A percentile compares a stretch with the other conserved stretches of the same genome.
Conservation (phyloP, 2,797 vertebrate species). For the Gallirallus australis region DNA sequence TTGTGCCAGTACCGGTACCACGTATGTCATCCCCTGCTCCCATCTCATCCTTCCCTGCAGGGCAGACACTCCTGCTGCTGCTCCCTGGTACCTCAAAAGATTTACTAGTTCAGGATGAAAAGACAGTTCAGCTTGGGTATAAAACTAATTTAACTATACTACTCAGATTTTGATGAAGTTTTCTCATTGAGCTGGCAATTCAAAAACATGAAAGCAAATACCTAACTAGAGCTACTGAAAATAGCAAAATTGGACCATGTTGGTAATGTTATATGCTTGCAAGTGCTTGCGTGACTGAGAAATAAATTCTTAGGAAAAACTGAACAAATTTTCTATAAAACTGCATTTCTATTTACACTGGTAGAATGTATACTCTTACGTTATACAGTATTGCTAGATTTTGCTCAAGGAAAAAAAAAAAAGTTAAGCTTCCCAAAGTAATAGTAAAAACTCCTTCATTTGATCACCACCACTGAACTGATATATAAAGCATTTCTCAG, state of each 20-base stretch:
- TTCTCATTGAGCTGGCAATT: not conserved
- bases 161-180: not conserved
- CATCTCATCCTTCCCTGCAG: not conserved
- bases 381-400: not conserved
- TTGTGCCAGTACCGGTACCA: not conserved
- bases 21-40: not conserved
- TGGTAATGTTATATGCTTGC: not conserved
- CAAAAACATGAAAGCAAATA: not conserved
- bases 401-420: not conserved
- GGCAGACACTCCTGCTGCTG: not conserved
- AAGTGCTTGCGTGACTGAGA: not conserved
- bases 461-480: not conserved
- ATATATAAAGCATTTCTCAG: not conserved
- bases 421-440: not conserved
- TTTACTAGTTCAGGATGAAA: not conserved
- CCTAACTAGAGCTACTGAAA: not conserved
- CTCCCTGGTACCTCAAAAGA: not conserved
- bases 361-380: not conserved
- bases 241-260: not conserved
- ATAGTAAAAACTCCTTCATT: not conserved
- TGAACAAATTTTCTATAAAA: not conserved
- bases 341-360: not conserved
- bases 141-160: not conserved
- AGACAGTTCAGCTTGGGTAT: not conserved
- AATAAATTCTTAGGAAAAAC: not conserved